Evolutionary conservation across 2,888 invertebrate species (phyloP).

Genomic region (Patella pellucida): DNA sequence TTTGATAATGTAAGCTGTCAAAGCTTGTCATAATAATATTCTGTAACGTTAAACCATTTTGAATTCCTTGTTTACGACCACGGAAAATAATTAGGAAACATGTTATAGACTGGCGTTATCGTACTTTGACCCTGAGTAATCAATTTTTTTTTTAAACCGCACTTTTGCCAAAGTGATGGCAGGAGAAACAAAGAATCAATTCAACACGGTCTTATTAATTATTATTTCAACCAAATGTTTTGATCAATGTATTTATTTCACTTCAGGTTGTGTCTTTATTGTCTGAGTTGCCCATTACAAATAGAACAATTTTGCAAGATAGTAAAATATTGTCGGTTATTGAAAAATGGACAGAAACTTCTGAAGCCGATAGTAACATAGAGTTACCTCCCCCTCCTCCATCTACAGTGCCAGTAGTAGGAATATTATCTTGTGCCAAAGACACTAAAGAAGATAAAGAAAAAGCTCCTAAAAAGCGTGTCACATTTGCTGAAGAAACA

Average conservation of each 20-base stretch:
- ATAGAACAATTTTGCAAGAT: constrained; percentile 92
- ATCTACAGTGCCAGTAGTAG: constrained; percentile 47
- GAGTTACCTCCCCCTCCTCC: constrained; percentile 28
- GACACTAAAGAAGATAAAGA: constrained; percentile 35
- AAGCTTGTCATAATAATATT: too few species aligned
- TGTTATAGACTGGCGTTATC: too few species aligned
- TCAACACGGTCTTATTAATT: too few species aligned
- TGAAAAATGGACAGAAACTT: constrained; percentile 81
- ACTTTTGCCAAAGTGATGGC: too few species aligned
- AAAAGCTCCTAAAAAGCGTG: constrained; percentile 50
- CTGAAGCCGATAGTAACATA: constrained; percentile 29
- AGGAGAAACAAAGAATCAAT: too few species aligned
- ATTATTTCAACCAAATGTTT: too few species aligned
- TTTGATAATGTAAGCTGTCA: too few species aligned
- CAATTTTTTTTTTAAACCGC: too few species aligned
- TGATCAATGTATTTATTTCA: constrained; percentile 15
- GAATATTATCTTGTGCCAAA: constrained; percentile 48
- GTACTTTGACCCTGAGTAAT: too few species aligned
- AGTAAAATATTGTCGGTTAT: constrained; percentile 89
- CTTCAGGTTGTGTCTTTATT: constrained; percentile 83
- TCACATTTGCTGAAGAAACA: constrained; percentile 61
- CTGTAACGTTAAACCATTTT: too few species aligned
- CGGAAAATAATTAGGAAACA: too few species aligned
- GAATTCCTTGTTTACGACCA: too few species aligned
- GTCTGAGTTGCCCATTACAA: constrained; percentile 88